Base-by-base conservation (phyloP, 1,140 invertebrate species). In the Diachasmimorpha longicaudata region DNA sequence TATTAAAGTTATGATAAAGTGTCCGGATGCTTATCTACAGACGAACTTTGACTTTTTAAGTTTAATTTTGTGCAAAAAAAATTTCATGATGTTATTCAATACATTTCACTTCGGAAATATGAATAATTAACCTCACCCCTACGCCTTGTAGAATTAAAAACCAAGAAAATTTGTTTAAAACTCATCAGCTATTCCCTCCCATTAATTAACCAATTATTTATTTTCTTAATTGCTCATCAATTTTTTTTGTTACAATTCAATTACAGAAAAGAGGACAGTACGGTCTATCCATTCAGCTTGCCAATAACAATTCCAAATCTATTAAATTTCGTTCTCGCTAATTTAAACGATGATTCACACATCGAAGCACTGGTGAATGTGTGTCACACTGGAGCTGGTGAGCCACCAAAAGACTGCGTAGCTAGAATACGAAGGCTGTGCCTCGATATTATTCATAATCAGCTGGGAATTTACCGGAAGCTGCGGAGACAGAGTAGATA, bases 211-310 rank as follows among this genome's bases (percentile, higher is more conserved):
- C 11, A 9, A 11, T 42, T 42, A 42, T 9, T 42, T 42, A 42
- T 42, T 13, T 42, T 9, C 39, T 11, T 10, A 11, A 11, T 42
- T 42, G 39, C 6, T 42, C 39, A 42, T 52, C 9, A 19, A 52
- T 52, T 52, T 52, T 21, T 36, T 13, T 55, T 16, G 71, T 68
- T 67, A 68, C 79, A 23, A 73, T 77, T 79, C 48, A 79, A 77
- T 89, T 91, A 69, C 79, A 94, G 93, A 78, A 95, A 95, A 90
- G 90, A 91, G 46, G 94, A 96, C 77, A 95, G 93, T 83, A 90
- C 93, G 63, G 88, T 92, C 23, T 96, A 93, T 86, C 93, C 95
- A 14, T 86, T 87, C 72, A 84, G 87, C 55, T 81, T 91, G 42
- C 91, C 92, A 48, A 89, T 95, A 19, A 93, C 92, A 14, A 87